Evolutionary conservation across 2,797 vertebrate genomes (phyloP), one percentile per base, ranked within the genome.

Genomic region (Crenuchus spilurus): DNA sequence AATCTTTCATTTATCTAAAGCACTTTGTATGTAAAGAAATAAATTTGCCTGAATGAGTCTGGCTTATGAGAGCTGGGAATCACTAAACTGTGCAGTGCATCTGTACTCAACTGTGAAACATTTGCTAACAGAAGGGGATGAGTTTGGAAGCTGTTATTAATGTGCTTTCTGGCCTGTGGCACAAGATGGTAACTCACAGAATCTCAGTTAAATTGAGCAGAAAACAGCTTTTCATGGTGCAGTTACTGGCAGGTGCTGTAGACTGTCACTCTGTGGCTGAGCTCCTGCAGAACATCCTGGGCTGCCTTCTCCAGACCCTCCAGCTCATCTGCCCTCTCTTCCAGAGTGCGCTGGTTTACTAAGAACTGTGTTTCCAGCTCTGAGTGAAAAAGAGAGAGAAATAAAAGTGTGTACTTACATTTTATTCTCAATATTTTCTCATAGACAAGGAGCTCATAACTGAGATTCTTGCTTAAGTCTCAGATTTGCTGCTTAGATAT

Each of bases 291-390:
- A 20, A 98, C 85, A 5, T 78, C 85, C 11, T 89, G 92, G 2
- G 92, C 96, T 0, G 79, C 89, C 65, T 79, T 83, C 90, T 99
- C 98, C 82, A 99, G 68, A 54, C 88, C 81, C 1, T 88, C 87
- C 83, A 99, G 74, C 85, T 95, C 92, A 52, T 87, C 90, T 10
- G 95, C 94, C 91, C 93, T 97, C 55, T 90, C 93, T 92, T 94
- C 94, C 76, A 99, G 88, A 71, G 94, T 84, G 51, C 24, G 88
- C 85, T 98, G 96, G 82, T 99, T 98, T 48, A 84, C 87, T 60
- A 92, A 92, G 5, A 98, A 99, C 0, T 88, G 93, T 31, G 68
- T 90, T 87, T 99, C 97, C 87, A 99, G 83, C 80, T 95, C 97
- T 99, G 89, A 54, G 6, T 69, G 18, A 14, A 52, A 61, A 39